These are phyloP conservation scores for Percina caprodes DNA, from an alignment of 2,113 vertebrate species.

Conservation along the genomic window DNA sequence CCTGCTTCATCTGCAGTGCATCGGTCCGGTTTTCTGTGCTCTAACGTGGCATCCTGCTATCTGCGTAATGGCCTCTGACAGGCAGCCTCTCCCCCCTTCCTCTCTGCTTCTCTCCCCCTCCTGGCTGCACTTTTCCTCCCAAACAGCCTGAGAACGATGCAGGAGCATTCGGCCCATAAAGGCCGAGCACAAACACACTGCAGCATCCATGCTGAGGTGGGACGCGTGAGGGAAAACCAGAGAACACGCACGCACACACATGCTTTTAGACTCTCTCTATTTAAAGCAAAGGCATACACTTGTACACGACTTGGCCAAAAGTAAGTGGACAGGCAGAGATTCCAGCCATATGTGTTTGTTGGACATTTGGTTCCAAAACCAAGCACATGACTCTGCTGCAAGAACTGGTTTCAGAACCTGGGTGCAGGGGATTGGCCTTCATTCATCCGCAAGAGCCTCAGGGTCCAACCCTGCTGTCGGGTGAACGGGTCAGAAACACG, in stretches of 20 bases:
- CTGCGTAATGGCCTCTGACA: conserved; percentile 72
- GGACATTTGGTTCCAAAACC: not conserved
- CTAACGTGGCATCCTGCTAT: conserved; percentile 42
- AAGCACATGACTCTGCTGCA: not conserved
- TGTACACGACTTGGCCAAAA: not conserved
- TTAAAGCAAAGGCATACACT: conserved; percentile 26
- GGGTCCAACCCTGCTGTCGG: too few relatives aligned
- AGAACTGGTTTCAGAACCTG: too few relatives aligned
- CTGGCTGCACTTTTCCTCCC: conserved; percentile 57
- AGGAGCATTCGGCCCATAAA: conserved; percentile 36
- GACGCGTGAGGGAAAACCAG: conserved; percentile 23
- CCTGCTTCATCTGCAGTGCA: conserved; percentile 41
- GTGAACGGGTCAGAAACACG: too few relatives aligned
- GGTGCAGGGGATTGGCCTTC: too few relatives aligned
- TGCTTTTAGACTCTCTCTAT: conserved; percentile 34
- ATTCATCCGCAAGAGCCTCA: too few relatives aligned
- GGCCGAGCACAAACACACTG: conserved; percentile 56
- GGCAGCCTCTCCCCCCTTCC: not conserved
- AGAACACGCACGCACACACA: conserved; percentile 19
- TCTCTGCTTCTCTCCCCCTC: not conserved
- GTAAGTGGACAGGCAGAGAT: conserved; percentile 2
- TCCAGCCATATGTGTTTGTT: not conserved
- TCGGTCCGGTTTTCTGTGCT: conserved; percentile 40
- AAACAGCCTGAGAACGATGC: conserved; percentile 47
- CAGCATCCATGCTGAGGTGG: conserved; percentile 41